A percentile compares a stretch with the other conserved stretches of the same genome.
phyloP scores from a whole-genome alignment of 2,797 vertebrate genomes.

The Schizopygopsis pylzovi region DNA sequence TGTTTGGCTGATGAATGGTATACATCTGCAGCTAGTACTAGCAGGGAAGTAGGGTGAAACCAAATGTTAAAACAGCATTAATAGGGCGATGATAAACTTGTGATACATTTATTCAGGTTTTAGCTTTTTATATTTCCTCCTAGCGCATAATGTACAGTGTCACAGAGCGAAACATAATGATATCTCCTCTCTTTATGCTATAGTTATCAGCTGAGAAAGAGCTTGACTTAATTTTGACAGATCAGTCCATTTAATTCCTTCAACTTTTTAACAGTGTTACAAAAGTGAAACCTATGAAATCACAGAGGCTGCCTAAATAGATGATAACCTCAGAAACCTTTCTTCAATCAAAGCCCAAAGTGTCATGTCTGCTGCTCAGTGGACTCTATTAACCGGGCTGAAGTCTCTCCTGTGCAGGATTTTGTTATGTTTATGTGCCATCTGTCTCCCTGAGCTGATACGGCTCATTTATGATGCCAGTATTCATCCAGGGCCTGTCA shows the following conservation, averaged over 20 bases:
- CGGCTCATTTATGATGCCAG: constrained; percentile 56
- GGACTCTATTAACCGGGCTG: constrained; percentile 29
- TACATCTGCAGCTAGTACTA: not conserved
- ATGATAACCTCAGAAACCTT: constrained; percentile 25
- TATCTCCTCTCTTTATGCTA: not conserved
- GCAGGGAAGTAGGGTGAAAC: not conserved
- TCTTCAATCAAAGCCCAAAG: constrained; percentile 10
- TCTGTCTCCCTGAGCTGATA: constrained; percentile 54
- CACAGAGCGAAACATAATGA: not conserved
- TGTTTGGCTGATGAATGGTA: not conserved
- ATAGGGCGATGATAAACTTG: not conserved
- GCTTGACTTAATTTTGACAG: constrained; percentile 14
- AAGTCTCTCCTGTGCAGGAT: constrained; percentile 53
- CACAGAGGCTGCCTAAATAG: not conserved
- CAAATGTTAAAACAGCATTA: not conserved
- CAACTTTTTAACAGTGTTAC: constrained; percentile 13
- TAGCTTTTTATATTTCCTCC: not conserved
- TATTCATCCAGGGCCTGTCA: constrained; percentile 41
- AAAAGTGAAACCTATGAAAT: constrained; percentile 12
- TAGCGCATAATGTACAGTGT: not conserved
- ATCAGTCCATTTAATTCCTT: not conserved
- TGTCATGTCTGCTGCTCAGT: constrained; percentile 18
- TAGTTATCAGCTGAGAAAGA: not conserved
- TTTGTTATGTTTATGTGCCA: constrained; percentile 69
- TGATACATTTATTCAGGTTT: not conserved